These are phyloP conservation scores for Melanerpes aurifrons DNA, from an alignment of 2,113 vertebrate genomes.

Conservation along the genomic window DNA sequence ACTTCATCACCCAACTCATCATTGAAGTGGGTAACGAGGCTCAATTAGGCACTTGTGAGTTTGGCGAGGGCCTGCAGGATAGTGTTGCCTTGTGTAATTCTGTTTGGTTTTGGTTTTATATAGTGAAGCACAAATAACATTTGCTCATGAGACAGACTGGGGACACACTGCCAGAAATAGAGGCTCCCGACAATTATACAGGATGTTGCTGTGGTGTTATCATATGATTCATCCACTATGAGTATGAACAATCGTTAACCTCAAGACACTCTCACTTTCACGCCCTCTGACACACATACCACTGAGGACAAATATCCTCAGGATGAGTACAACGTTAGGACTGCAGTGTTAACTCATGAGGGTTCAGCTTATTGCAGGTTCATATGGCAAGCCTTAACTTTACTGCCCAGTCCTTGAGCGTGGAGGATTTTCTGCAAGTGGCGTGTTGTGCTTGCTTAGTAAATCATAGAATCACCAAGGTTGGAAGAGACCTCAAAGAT, in stretches of 20 bases:
- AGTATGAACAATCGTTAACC: constrained; percentile 70
- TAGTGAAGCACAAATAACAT: constrained; percentile 56
- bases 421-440: neutral
- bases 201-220: constrained; percentile 78
- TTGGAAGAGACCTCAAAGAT: no score
- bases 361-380: neutral
- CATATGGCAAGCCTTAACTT: neutral
- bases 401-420: neutral
- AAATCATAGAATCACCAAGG: neutral
- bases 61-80: neutral
- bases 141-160: constrained; percentile 74
- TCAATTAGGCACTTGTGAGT: neutral
- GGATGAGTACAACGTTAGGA: constrained; percentile 11
- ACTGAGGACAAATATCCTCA: constrained; percentile 54
- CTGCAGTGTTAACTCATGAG: neutral
- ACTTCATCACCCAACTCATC: neutral
- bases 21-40: neutral
- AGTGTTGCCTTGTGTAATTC: neutral
- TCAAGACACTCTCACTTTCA: constrained; percentile 71
- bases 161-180: constrained; percentile 74
- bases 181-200: constrained; percentile 73
- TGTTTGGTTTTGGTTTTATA: constrained; percentile 9
- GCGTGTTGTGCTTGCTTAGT: neutral
- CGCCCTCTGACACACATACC: constrained; percentile 69
- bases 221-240: constrained; percentile 74